Conservation (phyloP, 2,888 invertebrate species). For the Lasioglossum vierecki region DNA sequence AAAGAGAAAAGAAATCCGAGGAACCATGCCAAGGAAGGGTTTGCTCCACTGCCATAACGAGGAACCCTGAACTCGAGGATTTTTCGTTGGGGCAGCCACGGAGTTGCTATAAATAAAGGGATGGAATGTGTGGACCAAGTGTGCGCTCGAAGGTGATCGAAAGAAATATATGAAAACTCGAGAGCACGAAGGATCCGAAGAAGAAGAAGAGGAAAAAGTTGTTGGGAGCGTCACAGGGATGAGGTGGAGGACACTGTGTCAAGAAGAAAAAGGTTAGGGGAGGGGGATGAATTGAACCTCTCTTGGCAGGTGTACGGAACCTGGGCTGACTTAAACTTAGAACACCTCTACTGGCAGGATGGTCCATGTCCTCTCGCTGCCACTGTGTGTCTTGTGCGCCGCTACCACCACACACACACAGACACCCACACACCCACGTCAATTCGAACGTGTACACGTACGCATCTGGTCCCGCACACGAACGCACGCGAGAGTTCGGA, state of each 20-base stretch:
- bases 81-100: neutral
- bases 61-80: neutral
- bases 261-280: neutral
- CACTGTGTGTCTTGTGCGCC: neutral
- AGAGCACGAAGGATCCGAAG: too few species aligned
- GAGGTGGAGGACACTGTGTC: neutral
- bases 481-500: neutral
- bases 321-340: conserved; percentile 74
- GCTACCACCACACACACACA: neutral
- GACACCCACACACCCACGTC: neutral
- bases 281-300: conserved; percentile 12
- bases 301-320: conserved; percentile 67
- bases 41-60: neutral
- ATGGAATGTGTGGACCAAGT: too few species aligned
- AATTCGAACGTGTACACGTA: neutral
- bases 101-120: too few species aligned
- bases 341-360: conserved; percentile 57
- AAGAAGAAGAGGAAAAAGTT: too few species aligned
- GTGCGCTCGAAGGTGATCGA: too few species aligned
- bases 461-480: conserved; percentile 37
- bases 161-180: too few species aligned
- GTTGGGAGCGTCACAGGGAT: too few species aligned
- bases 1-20: neutral
- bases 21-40: neutral
- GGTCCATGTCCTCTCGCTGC: conserved; percentile 35